Percentiles rank a stretch among this genome's conserved stretches.
Evolutionary conservation across 2,113 vertebrate genomes (phyloP).

Genomic region (Calypte anna): DNA sequence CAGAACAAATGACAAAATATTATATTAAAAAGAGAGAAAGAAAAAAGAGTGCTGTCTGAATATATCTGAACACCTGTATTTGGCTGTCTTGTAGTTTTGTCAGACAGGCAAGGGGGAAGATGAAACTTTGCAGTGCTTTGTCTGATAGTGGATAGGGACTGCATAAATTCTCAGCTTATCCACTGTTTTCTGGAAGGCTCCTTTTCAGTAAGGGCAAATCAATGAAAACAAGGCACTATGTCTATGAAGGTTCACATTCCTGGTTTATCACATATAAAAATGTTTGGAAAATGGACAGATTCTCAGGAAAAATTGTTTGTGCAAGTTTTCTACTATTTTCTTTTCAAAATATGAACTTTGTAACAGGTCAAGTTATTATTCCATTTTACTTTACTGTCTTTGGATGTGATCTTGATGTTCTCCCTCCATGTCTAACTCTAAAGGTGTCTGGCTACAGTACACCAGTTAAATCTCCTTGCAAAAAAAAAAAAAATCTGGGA

Average conservation of each 20-base stretch:
- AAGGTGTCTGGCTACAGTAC: slow-evolving; percentile 9
- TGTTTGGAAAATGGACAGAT: neutral
- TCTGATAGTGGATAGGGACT: slow-evolving; percentile 54
- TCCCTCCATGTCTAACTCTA: neutral
- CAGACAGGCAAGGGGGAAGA: slow-evolving; percentile 57
- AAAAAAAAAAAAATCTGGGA: neutral
- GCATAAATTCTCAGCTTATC: slow-evolving; percentile 43
- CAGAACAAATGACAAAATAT: slow-evolving; percentile 60
- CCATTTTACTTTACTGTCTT: neutral
- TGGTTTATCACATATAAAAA: neutral
- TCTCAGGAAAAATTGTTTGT: neutral
- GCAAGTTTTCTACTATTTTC: neutral
- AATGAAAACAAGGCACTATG: neutral
- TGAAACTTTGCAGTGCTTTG: slow-evolving; percentile 64
- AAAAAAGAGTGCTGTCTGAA: slow-evolving; percentile 53
- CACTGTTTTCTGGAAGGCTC: neutral
- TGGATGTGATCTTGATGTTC: neutral
- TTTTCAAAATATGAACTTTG: neutral
- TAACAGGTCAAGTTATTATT: neutral
- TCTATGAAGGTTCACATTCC: neutral
- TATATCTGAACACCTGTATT: slow-evolving; percentile 74
- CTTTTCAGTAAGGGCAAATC: neutral
- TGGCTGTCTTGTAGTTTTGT: slow-evolving; percentile 67
- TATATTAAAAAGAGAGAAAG: neutral
- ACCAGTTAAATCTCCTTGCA: slow-evolving; percentile 3